Evolutionary conservation across 2,797 vertebrate species (phyloP).

Genomic region (Kryptolebias ocellatus): DNA sequence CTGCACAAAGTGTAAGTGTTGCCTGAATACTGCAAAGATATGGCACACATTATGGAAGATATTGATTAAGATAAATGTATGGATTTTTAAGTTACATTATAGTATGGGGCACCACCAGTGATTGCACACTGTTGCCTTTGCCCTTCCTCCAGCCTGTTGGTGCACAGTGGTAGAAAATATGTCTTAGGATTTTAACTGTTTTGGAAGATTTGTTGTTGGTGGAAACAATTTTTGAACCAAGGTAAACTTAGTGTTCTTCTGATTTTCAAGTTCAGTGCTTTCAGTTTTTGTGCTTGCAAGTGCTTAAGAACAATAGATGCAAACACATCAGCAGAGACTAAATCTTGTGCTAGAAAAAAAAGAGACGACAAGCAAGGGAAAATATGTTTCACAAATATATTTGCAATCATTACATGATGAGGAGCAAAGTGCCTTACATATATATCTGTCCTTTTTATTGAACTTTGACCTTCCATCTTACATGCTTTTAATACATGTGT

Average conservation of each 20-base stretch:
- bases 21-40: no score
- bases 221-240: conserved; percentile 34
- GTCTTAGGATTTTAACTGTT: no score
- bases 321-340: conserved; percentile 30
- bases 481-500: neutral
- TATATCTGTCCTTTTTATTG: conserved; percentile 24
- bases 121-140: no score
- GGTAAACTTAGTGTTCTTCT: conserved; percentile 22
- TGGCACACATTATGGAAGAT: no score
- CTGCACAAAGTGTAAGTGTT: neutral
- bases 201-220: conserved; percentile 23
- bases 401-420: conserved; percentile 42
- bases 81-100: no score
- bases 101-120: no score
- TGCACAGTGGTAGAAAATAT: no score
- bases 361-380: conserved; percentile 16
- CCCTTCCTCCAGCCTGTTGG: no score
- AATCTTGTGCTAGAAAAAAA: conserved; percentile 20
- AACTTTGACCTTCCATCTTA: neutral
- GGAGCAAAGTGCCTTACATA: conserved; percentile 12
- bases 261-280: conserved; percentile 44
- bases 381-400: conserved; percentile 1
- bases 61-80: no score
- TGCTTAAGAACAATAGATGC: conserved; percentile 30
- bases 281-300: conserved; percentile 27